Percentiles rank a stretch among this genome's conserved stretches.
phyloP scores from a whole-genome alignment of 2,113 vertebrate species.

The Melospiza georgiana region DNA sequence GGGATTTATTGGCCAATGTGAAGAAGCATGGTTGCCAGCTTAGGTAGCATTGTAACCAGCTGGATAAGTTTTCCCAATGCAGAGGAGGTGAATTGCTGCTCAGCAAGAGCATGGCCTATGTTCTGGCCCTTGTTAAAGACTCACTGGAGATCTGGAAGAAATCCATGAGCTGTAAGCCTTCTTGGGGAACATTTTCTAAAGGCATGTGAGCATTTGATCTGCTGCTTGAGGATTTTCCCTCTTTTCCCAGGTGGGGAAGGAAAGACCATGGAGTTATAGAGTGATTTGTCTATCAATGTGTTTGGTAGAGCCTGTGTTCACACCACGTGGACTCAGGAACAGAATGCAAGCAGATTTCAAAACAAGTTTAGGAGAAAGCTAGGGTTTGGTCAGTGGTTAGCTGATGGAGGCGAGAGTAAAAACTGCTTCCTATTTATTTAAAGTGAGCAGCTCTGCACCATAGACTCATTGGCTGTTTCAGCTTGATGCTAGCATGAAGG shows the following conservation, averaged over 20 bases:
- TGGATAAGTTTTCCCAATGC: not conserved
- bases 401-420: not conserved
- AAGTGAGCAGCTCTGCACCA: not conserved
- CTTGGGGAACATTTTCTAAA: not conserved
- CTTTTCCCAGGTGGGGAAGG: not conserved
- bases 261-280: not conserved
- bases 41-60: not conserved
- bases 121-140: not conserved
- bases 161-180: not conserved
- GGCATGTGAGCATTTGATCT: not conserved
- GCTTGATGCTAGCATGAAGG: not conserved
- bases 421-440: not conserved
- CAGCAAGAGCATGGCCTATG: not conserved
- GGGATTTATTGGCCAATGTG: not conserved
- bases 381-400: not conserved
- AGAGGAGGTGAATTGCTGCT: not conserved
- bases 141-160: not conserved
- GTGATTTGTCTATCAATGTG: not conserved
- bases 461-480: accelerated
- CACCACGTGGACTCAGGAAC: accelerated
- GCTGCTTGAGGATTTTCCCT: not conserved
- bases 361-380: not conserved
- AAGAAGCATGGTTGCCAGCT: not conserved
- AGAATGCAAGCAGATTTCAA: not conserved
- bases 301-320: not conserved